Conservation (phyloP, 1,140 invertebrate genomes). For the Anagrus nilaparvatae region DNA sequence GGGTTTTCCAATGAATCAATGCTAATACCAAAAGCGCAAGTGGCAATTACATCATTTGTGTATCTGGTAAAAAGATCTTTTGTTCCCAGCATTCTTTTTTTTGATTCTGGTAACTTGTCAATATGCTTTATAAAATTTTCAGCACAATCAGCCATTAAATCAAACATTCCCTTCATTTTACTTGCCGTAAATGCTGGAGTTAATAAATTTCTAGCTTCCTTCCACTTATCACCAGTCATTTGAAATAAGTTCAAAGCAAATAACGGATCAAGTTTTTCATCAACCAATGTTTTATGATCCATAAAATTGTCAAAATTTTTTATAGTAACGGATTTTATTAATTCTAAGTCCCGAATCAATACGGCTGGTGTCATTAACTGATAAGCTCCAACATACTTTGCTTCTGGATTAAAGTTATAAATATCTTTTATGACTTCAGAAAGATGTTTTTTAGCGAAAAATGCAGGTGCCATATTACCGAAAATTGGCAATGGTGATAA, state of each 20-base stretch:
- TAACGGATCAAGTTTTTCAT: constrained; percentile 26
- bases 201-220: constrained; percentile 29
- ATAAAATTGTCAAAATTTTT: constrained; percentile 39
- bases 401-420: constrained; percentile 14
- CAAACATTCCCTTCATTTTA: constrained; percentile 33
- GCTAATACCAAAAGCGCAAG: constrained; percentile 13
- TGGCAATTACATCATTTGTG: constrained; percentile 32
- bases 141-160: constrained; percentile 24
- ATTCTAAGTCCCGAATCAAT: constrained; percentile 32
- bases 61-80: constrained; percentile 30
- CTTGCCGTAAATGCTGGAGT: constrained; percentile 35
- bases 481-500: too few species aligned
- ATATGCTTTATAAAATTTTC: constrained; percentile 24
- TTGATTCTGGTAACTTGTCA: constrained; percentile 15
- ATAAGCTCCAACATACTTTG: constrained; percentile 21
- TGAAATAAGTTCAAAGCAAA: constrained; percentile 26
- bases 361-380: constrained; percentile 21
- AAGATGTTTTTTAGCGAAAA: too few species aligned
- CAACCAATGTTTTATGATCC: constrained; percentile 28
- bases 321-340: constrained; percentile 35
- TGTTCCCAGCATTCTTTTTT: constrained; percentile 14
- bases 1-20: constrained; percentile 10
- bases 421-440: not conserved
- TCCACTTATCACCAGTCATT: constrained; percentile 31
- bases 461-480: too few species aligned